Conservation (phyloP, 2,797 vertebrate species). For the Antennarius maculatus region DNA sequence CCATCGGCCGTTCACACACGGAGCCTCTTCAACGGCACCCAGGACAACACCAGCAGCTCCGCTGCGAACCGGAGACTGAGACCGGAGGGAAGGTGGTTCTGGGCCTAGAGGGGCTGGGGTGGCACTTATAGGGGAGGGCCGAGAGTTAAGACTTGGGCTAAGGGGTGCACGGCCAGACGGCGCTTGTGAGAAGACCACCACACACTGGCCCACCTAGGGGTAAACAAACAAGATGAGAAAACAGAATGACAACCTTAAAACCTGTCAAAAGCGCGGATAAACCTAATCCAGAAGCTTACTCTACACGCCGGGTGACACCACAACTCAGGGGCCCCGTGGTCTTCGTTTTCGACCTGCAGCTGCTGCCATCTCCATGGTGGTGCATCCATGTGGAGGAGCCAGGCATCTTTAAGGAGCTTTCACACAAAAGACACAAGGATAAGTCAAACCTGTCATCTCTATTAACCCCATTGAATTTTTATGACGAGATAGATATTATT, state of each 20-base stretch:
- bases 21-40: conserved; percentile 88
- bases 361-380: conserved; percentile 94
- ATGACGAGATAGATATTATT: neutral
- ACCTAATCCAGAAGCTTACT: conserved; percentile 72
- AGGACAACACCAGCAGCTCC: conserved; percentile 78
- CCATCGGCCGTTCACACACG: conserved; percentile 97
- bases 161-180: conserved; percentile 95
- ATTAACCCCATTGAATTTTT: neutral
- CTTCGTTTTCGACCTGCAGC: conserved; percentile 95
- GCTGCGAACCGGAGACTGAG: conserved; percentile 90
- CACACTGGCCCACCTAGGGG: conserved; percentile 93
- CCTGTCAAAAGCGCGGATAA: neutral
- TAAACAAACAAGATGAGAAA: conserved; percentile 17
- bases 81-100: conserved; percentile 89
- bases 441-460: fast-evolving
- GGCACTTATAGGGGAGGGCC: conserved; percentile 97
- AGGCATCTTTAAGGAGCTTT: conserved; percentile 96
- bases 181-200: conserved; percentile 98
- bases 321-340: conserved; percentile 94
- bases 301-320: conserved; percentile 98
- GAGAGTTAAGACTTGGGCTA: conserved; percentile 96
- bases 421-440: neutral
- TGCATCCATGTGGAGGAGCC: conserved; percentile 91
- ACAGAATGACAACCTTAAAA: neutral
- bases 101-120: conserved; percentile 89